Conservation (phyloP, 2,888 invertebrate species). For the Nephrocerus scutellatus region DNA sequence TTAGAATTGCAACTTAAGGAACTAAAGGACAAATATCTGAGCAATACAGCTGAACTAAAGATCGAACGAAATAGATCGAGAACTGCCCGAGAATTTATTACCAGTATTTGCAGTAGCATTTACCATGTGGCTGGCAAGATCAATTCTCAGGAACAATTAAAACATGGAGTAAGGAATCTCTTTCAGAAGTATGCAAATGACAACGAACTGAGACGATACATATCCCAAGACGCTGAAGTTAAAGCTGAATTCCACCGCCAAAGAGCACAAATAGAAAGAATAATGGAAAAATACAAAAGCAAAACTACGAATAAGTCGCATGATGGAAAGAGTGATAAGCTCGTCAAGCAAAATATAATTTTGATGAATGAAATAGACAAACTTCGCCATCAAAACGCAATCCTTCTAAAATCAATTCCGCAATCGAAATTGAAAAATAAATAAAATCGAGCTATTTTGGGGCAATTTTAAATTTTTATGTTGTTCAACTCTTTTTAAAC, state of each 20-base stretch:
- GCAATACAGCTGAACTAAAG: constrained; percentile 64
- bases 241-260: constrained; percentile 68
- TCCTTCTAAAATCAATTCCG: too few relatives aligned
- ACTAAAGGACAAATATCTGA: constrained; percentile 67
- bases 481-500: too few relatives aligned
- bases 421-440: too few relatives aligned
- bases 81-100: constrained; percentile 57
- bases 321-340: constrained; percentile 47
- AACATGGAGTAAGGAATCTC: constrained; percentile 36
- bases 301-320: constrained; percentile 28
- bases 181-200: constrained; percentile 60
- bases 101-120: constrained; percentile 73
- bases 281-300: constrained; percentile 30
- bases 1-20: constrained; percentile 68
- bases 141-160: constrained; percentile 57
- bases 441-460: too few relatives aligned
- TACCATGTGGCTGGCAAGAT: constrained; percentile 71
- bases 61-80: constrained; percentile 58
- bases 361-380: constrained; percentile 72
- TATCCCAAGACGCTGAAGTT: constrained; percentile 63
- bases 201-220: constrained; percentile 60
- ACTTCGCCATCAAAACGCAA: constrained; percentile 50
- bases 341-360: constrained; percentile 70
- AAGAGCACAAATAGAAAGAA: constrained; percentile 67
- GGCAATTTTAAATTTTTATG: too few relatives aligned